Percentiles rank a stretch among this genome's conserved stretches.
These are phyloP conservation scores for Dreissena polymorpha DNA, from an alignment of 1,140 invertebrate genomes.

Conservation along the genomic window DNA sequence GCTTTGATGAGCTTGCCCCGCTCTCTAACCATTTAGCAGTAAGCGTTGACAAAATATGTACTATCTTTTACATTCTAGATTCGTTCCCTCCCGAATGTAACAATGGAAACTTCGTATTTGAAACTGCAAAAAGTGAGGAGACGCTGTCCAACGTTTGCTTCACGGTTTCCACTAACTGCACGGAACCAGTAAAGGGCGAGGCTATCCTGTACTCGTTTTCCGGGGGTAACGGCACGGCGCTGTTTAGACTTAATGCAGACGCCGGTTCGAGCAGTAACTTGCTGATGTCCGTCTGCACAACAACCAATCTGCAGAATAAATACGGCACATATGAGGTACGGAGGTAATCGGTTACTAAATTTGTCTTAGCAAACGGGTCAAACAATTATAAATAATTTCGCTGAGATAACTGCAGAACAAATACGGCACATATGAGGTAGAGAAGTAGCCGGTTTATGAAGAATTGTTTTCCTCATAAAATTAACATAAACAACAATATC, in stretches of 20 bases:
- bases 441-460: conserved; percentile 8
- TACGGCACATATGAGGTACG: conserved; percentile 18
- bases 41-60: no score
- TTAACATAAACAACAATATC: neutral
- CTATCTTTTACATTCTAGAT: neutral
- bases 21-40: no score
- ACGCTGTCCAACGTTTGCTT: conserved; percentile 13
- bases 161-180: neutral
- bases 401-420: neutral
- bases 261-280: neutral
- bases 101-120: neutral
- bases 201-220: neutral
- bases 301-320: neutral
- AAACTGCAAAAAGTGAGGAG: conserved; percentile 8
- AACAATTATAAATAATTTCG: no score
- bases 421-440: conserved; percentile 16
- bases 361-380: no score
- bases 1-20: no score
- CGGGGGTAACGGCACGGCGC: conserved; percentile 15
- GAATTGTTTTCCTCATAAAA: neutral
- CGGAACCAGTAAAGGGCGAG: conserved; percentile 6
- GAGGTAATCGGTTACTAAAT: conserved; percentile 2
- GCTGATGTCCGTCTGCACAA: conserved; percentile 17
- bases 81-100: conserved; percentile 26
- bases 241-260: conserved; percentile 5